These are phyloP conservation scores for Diabrotica balteata DNA, from an alignment of 2,888 invertebrate species.

Conservation along the genomic window DNA sequence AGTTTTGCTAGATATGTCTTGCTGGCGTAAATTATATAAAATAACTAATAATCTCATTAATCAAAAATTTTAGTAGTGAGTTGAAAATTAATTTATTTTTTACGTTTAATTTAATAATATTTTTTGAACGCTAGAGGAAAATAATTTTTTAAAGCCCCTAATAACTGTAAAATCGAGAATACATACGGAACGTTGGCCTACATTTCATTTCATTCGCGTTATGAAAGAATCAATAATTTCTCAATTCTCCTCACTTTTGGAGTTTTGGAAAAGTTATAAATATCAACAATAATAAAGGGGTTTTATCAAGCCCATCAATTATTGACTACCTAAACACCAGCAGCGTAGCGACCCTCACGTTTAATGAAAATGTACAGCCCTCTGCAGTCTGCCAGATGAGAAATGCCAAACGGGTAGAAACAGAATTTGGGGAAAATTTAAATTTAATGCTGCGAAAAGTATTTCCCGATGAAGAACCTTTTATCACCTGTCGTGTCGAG, in stretches of 20 bases:
- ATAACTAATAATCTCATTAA: too few relatives aligned
- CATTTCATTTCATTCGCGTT: neutral
- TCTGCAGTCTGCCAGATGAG: neutral
- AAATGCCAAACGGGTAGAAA: constrained; percentile 10
- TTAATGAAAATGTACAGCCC: constrained; percentile 9
- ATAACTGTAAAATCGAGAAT: neutral
- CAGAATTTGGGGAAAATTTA: constrained; percentile 8
- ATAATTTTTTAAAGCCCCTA: neutral
- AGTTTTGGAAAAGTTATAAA: constrained; percentile 3
- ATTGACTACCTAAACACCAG: constrained; percentile 22
- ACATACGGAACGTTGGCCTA: neutral
- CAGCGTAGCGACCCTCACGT: constrained; percentile 1
- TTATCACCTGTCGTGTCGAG: constrained; percentile 20
- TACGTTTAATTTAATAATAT: too few relatives aligned
- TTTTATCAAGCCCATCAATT: constrained; percentile 27
- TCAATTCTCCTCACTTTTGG: neutral
- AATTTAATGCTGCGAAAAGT: constrained; percentile 20
- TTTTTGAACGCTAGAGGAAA: neutral
- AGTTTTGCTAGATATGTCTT: too few relatives aligned
- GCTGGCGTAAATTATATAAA: too few relatives aligned
- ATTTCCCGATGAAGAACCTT: constrained; percentile 18
- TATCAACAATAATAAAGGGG: constrained; percentile 27
- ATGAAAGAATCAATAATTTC: neutral
- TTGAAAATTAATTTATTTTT: too few relatives aligned
- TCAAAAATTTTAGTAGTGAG: too few relatives aligned